A percentile compares a stretch with the other conserved stretches of the same genome.
Evolutionary conservation across 1,140 invertebrate species (phyloP).

Genomic region (Mylabris phalerata): DNA sequence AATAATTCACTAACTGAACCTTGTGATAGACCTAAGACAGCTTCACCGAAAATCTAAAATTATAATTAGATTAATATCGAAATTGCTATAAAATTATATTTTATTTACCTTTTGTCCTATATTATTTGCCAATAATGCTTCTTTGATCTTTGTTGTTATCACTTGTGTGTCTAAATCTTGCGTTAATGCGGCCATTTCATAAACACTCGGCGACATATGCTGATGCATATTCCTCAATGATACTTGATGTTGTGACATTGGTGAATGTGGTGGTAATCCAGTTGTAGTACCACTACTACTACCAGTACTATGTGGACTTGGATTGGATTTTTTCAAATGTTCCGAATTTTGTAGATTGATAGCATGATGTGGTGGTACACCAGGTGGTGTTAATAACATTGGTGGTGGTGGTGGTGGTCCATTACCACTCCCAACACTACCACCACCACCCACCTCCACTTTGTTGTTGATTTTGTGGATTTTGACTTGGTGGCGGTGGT

Average conservation of each 20-base stretch:
- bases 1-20: constrained; percentile 95
- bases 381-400: constrained; percentile 56
- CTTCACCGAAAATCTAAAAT: constrained; percentile 85
- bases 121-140: constrained; percentile 92
- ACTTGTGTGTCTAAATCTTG: constrained; percentile 94
- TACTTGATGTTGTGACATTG: constrained; percentile 55
- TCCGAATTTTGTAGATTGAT: constrained; percentile 50
- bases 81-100: neutral
- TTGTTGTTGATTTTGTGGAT: neutral
- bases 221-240: constrained; percentile 65
- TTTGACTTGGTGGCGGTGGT: constrained; percentile 11
- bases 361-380: constrained; percentile 56
- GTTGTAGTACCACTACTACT: too few species aligned
- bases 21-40: constrained; percentile 90
- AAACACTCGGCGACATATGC: constrained; percentile 79
- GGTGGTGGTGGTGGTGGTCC: constrained; percentile 48
- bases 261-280: constrained; percentile 44
- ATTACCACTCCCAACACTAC: too few species aligned
- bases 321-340: constrained; percentile 49
- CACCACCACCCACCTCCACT: too few species aligned
- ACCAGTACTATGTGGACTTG: constrained; percentile 44
- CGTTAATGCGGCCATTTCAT: constrained; percentile 94
- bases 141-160: constrained; percentile 95
- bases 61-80: neutral
- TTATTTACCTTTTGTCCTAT: constrained; percentile 87